A percentile compares a stretch with the other conserved stretches of the same genome.
Evolutionary conservation across 1,140 invertebrate species (phyloP).

Genomic region (Pogonus chalceus): DNA sequence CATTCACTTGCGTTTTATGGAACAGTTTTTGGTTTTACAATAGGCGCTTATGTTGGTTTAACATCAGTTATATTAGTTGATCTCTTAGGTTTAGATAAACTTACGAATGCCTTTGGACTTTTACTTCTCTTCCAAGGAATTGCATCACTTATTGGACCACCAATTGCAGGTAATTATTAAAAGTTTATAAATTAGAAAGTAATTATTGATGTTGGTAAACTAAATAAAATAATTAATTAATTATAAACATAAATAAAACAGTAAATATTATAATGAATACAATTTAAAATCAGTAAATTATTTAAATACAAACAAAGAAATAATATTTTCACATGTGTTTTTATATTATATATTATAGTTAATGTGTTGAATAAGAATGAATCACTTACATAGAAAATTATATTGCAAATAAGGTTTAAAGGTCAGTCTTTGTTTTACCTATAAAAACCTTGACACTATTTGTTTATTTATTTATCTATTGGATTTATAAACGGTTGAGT

Average conservation of each 20-base stretch:
- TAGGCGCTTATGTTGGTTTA: conserved; percentile 85
- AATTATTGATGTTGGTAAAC: neutral
- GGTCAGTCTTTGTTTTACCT: too few species aligned
- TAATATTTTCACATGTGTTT: neutral
- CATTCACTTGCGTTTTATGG: conserved; percentile 63
- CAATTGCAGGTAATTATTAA: conserved; percentile 75
- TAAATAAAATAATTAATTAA: neutral
- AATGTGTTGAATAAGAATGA: too few species aligned
- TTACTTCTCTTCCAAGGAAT: conserved; percentile 85
- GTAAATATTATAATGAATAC: neutral
- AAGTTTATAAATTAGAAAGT: neutral
- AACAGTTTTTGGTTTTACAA: conserved; percentile 75
- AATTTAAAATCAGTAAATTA: neutral
- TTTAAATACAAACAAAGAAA: neutral
- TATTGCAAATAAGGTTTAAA: too few species aligned
- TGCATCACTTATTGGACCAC: conserved; percentile 78
- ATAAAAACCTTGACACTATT: too few species aligned
- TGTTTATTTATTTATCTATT: too few species aligned
- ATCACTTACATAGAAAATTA: too few species aligned
- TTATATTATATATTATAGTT: too few species aligned
- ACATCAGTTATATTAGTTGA: conserved; percentile 86
- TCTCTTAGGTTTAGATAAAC: conserved; percentile 70
- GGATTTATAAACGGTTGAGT: too few species aligned
- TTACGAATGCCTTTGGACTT: conserved; percentile 90
- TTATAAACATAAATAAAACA: neutral